Conservation (phyloP, 2,797 vertebrate species). For the Fistularia commersonii region DNA sequence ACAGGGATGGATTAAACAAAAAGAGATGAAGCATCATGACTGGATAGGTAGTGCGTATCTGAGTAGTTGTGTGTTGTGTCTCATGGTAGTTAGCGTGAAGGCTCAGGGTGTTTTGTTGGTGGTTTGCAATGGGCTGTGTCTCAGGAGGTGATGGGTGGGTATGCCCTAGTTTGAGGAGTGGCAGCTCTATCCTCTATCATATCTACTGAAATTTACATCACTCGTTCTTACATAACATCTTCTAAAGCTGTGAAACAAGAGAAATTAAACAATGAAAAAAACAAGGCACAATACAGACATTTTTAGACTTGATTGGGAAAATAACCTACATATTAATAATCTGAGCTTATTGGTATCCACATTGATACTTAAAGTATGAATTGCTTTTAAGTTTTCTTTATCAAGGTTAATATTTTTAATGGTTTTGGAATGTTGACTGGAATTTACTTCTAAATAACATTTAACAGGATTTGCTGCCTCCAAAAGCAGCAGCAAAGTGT, state of each 20-base stretch:
- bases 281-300: too few relatives aligned
- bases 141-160: constrained; percentile 69
- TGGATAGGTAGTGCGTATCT: not conserved
- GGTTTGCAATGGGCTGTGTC: constrained; percentile 55
- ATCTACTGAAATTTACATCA: not conserved
- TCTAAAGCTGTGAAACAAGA: not conserved
- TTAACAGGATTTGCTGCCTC: too few relatives aligned
- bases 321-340: too few relatives aligned
- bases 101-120: constrained; percentile 64
- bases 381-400: too few relatives aligned
- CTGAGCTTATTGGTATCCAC: too few relatives aligned
- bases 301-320: too few relatives aligned
- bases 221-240: not conserved
- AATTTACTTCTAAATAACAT: too few relatives aligned
- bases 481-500: too few relatives aligned
- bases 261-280: not conserved
- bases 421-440: too few relatives aligned
- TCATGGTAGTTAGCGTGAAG: constrained; percentile 21
- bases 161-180: constrained; percentile 64
- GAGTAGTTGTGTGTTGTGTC: constrained; percentile 13
- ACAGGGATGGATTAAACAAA: constrained; percentile 21
- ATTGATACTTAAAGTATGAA: too few relatives aligned
- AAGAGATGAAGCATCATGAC: constrained; percentile 15
- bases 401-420: too few relatives aligned
- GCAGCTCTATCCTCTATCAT: constrained; percentile 24